A percentile compares a stretch with the other conserved stretches of the same genome.
phyloP scores from a whole-genome alignment of 1,140 invertebrate species.

The Matsumurasca onukii region DNA sequence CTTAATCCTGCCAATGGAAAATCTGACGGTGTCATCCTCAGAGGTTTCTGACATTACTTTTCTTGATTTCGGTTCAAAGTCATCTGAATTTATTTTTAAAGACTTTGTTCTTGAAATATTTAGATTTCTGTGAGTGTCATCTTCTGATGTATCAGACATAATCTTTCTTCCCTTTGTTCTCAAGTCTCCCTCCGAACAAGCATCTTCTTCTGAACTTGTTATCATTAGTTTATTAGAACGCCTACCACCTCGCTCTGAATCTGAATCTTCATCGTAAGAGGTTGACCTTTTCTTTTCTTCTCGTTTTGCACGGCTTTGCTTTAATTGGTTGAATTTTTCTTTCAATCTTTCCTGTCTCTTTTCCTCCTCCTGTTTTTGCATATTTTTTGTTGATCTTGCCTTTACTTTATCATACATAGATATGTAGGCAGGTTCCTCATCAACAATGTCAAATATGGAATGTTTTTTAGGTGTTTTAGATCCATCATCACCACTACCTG shows the following conservation, averaged over 20 bases:
- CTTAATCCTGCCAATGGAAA: constrained; percentile 46
- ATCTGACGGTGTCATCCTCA: constrained; percentile 51
- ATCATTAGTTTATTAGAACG: constrained; percentile 41
- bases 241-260: constrained; percentile 51
- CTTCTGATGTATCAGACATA: constrained; percentile 60
- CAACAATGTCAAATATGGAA: constrained; percentile 89
- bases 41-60: constrained; percentile 60
- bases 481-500: constrained; percentile 69
- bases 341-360: constrained; percentile 83
- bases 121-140: constrained; percentile 45
- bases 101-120: constrained; percentile 45
- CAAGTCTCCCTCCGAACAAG: constrained; percentile 39
- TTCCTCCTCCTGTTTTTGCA: constrained; percentile 88
- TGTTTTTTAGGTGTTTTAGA: constrained; percentile 72
- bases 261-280: constrained; percentile 81
- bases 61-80: constrained; percentile 48
- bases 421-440: constrained; percentile 87
- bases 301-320: constrained; percentile 80
- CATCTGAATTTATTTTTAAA: constrained; percentile 56
- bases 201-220: constrained; percentile 43
- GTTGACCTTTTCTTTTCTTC: constrained; percentile 84
- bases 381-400: constrained; percentile 87
- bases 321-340: constrained; percentile 85
- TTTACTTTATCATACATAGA: constrained; percentile 99
- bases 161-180: constrained; percentile 45